Base-by-base conservation (phyloP, 1,140 invertebrate genomes). In the Eurytemora carolleeae region DNA sequence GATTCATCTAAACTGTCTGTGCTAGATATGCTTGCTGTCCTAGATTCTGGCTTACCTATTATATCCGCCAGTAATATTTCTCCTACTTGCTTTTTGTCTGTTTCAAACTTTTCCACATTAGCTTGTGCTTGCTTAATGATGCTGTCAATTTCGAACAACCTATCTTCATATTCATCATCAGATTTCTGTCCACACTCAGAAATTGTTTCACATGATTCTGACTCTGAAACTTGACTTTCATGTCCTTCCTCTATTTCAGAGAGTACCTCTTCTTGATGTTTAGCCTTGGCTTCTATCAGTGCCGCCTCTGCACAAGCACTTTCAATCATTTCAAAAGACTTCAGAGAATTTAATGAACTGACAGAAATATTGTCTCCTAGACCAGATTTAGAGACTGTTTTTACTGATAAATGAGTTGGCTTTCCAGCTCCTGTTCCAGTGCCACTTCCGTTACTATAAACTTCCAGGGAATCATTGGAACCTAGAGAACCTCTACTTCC, bases 301-400 rank as follows among this genome's bases (percentile, higher is more conserved):
- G 87, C 82, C 0, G 82, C 84, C 69, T 88, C 84, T 44, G 83
- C 78, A 69, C 90, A 87, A 21, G 88, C 87, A 63, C 79, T 82
- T 72, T 97, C 92, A 0, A 95, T 71, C 0, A 84, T 82, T 77
- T 95, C 91, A 72, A 95, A 95, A 71, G 96, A 91, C 69, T 90
- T 89, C 1, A 94, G 73, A 20, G 90, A 95, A 3, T 84, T 87
- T 24, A 90, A 71, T 1, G 88, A 92, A 18, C 89, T 87, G 18
- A 91, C 71, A 1, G 88, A 93, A 18, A 91, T 76, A 71, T 92
- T 86, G 73, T 94, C 90, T 21, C 85, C 86, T 68, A 86, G 86
- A 3, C 68, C 67, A 65, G 68, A 70, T 57, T 65, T 65, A 31
- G 61, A 44, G 2, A 53, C 21, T 1, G 24, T 3, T 23, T 54